A percentile compares a stretch with the other conserved stretches of the same genome.
Evolutionary conservation across 2,888 invertebrate species (phyloP).

Genomic region (Caenorhabditis sp.): DNA sequence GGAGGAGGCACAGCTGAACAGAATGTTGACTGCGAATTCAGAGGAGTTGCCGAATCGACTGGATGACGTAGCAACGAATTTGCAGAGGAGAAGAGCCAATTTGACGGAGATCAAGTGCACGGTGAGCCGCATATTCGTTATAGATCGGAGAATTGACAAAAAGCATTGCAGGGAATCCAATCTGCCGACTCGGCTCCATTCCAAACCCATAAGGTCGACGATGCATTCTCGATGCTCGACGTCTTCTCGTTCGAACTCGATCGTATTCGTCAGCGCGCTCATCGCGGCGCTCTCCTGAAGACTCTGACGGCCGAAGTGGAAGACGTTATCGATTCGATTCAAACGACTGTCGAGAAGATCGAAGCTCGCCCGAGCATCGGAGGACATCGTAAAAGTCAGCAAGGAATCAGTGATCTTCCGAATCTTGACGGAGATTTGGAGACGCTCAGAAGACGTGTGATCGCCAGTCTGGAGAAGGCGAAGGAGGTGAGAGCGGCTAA

Average conservation of each 20-base stretch:
- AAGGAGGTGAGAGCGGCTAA: conserved; percentile 33
- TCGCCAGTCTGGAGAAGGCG: conserved; percentile 20
- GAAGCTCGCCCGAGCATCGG: background rate
- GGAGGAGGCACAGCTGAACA: conserved; percentile 25
- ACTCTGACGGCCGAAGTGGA: conserved; percentile 19
- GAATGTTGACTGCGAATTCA: background rate
- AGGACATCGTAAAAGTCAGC: no score
- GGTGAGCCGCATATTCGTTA: no score
- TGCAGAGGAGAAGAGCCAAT: conserved; percentile 36
- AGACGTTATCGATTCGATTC: conserved; percentile 37
- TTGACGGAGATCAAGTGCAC: conserved; percentile 43
- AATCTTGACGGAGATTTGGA: conserved; percentile 28
- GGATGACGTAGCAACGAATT: conserved; percentile 25
- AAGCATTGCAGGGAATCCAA: conserved; percentile 17
- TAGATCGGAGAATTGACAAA: no score
- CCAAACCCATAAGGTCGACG: conserved; percentile 29
- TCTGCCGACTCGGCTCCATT: no score
- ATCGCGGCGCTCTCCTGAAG: conserved; percentile 13
- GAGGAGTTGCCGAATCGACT: conserved; percentile 21
- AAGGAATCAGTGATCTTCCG: background rate
- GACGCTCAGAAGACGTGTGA: conserved; percentile 22
- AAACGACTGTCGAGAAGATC: conserved; percentile 16
- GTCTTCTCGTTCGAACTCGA: conserved; percentile 42
- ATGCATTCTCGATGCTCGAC: conserved; percentile 37
- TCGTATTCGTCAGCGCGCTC: conserved; percentile 22